Base-by-base conservation (phyloP, 1,140 invertebrate genomes). In the Dendrolimus punctatus region DNA sequence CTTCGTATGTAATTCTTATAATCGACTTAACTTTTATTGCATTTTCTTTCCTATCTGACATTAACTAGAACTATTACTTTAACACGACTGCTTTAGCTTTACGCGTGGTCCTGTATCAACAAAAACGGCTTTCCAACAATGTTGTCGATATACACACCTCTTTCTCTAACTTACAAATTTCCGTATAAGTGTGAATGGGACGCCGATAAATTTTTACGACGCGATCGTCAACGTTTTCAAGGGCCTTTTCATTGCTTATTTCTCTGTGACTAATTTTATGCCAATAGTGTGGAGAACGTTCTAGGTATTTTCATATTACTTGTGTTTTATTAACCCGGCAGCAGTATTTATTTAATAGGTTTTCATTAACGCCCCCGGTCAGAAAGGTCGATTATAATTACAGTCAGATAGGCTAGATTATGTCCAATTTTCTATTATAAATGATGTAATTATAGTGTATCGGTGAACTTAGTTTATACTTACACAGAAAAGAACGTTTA, bases 231-330 rank as follows among this genome's bases (percentile, higher is more conserved):
- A 79, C 73, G 73, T 74, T 70, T 73, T 56, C 47, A 65, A 72
- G 68, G 73, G 68, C 60, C 75, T 68, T 75, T 80, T 72, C 74
- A 80, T 82, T 77, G 79, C 76, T 80, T 80, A 80, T 82, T 80
- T 80, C 62, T 46, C 62, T 77, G 71, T 71, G 72, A 83, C 80
- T 79, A 80, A 83, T 83, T 83, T 83, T 80, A 80, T 73, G 66
- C 74, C 60, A 69, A 68, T 66, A 62, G 59, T 39, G 55, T 59
- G 57, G 68, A 65, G 64, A 60, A 57, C 61, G 65, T 64, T 81
- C 74, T 49, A 55, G 73, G 76, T 76, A 78, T 66, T 69, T 58
- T 59, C 66, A 57, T 68, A 69, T 64, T 61, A 62, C 63, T 62
- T 54, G 58, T 49, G 58, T 36, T 51, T 54, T 67, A 66, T 68